These are phyloP conservation scores for Dunckerocampus dactyliophorus DNA, from an alignment of 2,113 vertebrate genomes.

Conservation along the genomic window DNA sequence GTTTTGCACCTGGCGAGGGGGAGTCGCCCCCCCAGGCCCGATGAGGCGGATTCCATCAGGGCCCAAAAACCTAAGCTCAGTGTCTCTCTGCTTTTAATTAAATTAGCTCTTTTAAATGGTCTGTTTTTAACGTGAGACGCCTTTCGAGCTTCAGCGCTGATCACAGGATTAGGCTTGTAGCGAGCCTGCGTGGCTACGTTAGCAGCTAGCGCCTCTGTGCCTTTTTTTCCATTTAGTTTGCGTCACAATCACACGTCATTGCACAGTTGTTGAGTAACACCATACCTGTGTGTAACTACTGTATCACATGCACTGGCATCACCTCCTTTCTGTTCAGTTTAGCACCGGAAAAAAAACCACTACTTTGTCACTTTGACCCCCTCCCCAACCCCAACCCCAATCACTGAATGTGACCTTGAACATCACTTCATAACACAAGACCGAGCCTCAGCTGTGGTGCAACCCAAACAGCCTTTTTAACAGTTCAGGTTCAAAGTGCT, in stretches of 20 bases:
- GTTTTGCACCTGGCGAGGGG: background rate
- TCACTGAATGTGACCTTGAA: too few relatives aligned
- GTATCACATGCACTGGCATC: background rate
- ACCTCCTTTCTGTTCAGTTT: background rate
- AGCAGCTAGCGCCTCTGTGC: slow-evolving; percentile 56
- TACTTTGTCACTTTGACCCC: slow-evolving; percentile 1
- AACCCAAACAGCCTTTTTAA: too few relatives aligned
- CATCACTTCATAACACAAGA: too few relatives aligned
- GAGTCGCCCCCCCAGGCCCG: background rate
- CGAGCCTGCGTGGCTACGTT: slow-evolving; percentile 40
- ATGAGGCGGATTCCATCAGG: background rate
- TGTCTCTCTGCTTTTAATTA: slow-evolving; percentile 42
- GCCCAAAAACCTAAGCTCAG: background rate
- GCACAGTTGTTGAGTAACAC: slow-evolving; percentile 35
- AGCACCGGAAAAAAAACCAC: slow-evolving; percentile 34
- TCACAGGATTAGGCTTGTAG: background rate
- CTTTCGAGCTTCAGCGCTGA: background rate
- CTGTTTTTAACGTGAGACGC: slow-evolving; percentile 40
- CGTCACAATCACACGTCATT: slow-evolving; percentile 22
- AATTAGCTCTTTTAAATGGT: slow-evolving; percentile 28
- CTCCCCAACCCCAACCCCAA: too few relatives aligned
- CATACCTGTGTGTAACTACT: background rate
- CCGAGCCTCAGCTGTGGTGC: too few relatives aligned
- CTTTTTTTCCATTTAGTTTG: slow-evolving; percentile 42
- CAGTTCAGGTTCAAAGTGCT: background rate